Evolutionary conservation across 2,888 invertebrate genomes (phyloP).

Genomic region (Brachyptera risi): DNA sequence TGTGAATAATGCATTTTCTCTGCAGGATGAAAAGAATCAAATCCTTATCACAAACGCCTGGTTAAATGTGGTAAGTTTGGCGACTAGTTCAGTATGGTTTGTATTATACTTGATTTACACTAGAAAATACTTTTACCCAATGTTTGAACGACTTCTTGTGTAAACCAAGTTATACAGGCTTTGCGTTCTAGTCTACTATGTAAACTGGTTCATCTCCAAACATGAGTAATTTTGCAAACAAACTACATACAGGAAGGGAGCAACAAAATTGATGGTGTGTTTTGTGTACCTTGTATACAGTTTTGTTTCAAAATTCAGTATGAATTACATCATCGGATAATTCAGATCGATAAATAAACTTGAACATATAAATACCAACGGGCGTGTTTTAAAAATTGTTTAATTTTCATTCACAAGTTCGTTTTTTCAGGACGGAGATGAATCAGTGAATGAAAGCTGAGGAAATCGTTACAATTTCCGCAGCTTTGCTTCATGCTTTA

Average conservation of each 20-base stretch:
- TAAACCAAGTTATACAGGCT: slow-evolving; percentile 24
- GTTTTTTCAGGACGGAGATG: neutral
- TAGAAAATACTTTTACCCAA: neutral
- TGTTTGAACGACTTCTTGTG: slow-evolving; percentile 17
- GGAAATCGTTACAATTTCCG: slow-evolving; percentile 20
- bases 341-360: too few species aligned
- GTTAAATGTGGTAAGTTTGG: slow-evolving; percentile 54
- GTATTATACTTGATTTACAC: slow-evolving; percentile 18
- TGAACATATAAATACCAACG: too few species aligned
- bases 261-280: neutral
- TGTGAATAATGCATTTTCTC: slow-evolving; percentile 29
- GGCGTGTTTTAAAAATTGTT: neutral
- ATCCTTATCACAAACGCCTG: slow-evolving; percentile 58
- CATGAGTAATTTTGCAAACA: neutral
- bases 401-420: neutral
- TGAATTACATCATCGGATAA: too few species aligned
- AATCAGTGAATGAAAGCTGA: neutral
- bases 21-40: slow-evolving; percentile 59
- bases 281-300: neutral
- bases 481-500: slow-evolving; percentile 30
- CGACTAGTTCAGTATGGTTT: slow-evolving; percentile 21
- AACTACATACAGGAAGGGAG: neutral
- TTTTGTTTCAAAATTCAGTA: too few species aligned
- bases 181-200: slow-evolving; percentile 17
- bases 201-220: slow-evolving; percentile 19